Conservation (phyloP, 2,888 invertebrate species). For the Colostygia pectinataria region DNA sequence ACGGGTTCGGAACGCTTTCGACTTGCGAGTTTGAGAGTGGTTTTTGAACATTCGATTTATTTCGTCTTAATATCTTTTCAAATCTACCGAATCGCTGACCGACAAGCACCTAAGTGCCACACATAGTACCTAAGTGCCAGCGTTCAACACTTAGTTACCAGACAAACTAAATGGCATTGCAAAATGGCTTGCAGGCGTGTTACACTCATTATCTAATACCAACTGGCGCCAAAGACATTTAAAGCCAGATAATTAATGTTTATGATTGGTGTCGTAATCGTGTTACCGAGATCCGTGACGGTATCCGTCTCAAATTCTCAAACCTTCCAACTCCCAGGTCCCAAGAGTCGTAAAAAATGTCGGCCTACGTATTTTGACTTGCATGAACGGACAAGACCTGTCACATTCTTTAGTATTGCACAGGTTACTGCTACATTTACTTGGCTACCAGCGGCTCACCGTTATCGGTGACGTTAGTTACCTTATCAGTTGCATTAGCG, state of each 20-base stretch:
- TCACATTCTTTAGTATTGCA: constrained; percentile 8
- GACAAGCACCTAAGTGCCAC: too few relatives aligned
- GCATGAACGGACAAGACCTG: constrained; percentile 37
- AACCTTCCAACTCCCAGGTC: constrained; percentile 5
- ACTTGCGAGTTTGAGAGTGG: constrained; percentile 33
- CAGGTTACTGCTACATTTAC: constrained; percentile 31
- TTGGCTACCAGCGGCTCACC: constrained; percentile 37
- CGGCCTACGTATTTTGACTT: constrained; percentile 40
- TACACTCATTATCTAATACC: constrained; percentile 24
- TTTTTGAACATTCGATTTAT: constrained; percentile 27
- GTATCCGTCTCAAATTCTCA: constrained; percentile 39
- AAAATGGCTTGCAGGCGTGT: not conserved
- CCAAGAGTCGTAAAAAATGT: constrained; percentile 34
- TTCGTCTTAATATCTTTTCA: too few relatives aligned
- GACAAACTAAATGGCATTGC: not conserved
- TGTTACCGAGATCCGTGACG: constrained; percentile 44
- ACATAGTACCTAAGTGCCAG: too few relatives aligned
- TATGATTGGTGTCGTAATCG: constrained; percentile 31
- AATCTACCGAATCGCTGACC: too few relatives aligned
- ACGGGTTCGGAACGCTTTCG: constrained; percentile 34
- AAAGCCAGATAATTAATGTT: constrained; percentile 22
- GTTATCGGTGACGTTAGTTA: constrained; percentile 45
- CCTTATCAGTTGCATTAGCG: constrained; percentile 38
- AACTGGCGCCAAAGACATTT: constrained; percentile 23
- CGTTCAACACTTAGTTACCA: too few relatives aligned